Evolutionary conservation across 37 sponge, comb jelly and placozoan genomes (phyloP).

Genomic region (Halisarca cf. caerulea): DNA sequence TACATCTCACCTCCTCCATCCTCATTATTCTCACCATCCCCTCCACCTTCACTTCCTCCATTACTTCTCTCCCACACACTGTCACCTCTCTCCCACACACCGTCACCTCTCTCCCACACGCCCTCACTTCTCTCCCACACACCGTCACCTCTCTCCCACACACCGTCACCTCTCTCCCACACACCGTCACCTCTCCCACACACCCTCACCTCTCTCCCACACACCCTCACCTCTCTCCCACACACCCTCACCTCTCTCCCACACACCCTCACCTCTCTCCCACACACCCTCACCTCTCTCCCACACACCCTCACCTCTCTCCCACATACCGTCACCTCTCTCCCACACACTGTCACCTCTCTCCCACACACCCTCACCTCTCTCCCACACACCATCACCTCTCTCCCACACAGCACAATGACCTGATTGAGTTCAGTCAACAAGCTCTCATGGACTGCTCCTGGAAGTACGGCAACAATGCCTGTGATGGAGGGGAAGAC

Average conservation of each 20-base stretch:
- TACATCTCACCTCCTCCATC: too few relatives aligned
- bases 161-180: neutral
- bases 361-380: neutral
- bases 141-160: neutral
- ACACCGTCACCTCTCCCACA: neutral
- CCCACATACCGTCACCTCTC: neutral
- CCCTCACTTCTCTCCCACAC: neutral
- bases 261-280: neutral
- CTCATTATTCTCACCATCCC: too few relatives aligned
- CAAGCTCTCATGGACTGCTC: slow-evolving; percentile 92
- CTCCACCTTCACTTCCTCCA: too few relatives aligned
- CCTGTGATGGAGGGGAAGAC: slow-evolving; percentile 98
- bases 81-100: neutral
- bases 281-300: neutral
- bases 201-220: neutral
- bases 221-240: neutral
- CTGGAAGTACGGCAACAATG: slow-evolving; percentile 97
- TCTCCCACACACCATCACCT: neutral
- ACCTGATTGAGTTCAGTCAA: slow-evolving; percentile 65
- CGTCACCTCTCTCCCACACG: too few relatives aligned
- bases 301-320: neutral
- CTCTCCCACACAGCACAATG: neutral
- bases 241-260: neutral
- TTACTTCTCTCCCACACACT: neutral
- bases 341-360: neutral